phyloP scores from a whole-genome alignment of 1,140 invertebrate species.

The Saccostrea echinata region DNA sequence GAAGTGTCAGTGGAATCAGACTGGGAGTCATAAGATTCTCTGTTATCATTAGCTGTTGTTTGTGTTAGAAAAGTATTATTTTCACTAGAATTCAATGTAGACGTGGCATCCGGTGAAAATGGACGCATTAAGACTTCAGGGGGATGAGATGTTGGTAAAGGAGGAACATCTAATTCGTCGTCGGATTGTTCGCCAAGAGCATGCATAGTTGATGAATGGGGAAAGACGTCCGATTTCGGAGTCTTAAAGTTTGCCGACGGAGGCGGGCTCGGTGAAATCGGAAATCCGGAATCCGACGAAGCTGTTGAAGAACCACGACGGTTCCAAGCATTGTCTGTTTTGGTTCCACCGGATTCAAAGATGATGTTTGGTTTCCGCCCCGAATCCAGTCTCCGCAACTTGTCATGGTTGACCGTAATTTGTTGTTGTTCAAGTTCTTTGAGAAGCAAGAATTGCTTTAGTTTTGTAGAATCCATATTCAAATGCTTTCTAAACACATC shows the following conservation, averaged over 20 bases:
- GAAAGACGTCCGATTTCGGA: background rate
- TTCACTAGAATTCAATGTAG: background rate
- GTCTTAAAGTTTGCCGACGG: background rate
- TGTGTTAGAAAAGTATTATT: background rate
- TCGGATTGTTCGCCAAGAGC: background rate
- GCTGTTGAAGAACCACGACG: background rate
- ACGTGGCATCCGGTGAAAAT: background rate
- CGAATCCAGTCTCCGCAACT: constrained; percentile 10
- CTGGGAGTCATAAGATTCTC: background rate
- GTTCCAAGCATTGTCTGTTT: background rate
- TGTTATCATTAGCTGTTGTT: background rate
- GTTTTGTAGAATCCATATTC: constrained; percentile 20
- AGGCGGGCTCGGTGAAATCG: constrained; percentile 9
- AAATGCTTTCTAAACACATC: background rate
- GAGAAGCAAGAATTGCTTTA: constrained; percentile 18
- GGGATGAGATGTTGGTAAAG: background rate
- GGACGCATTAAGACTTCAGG: background rate
- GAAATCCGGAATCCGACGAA: constrained; percentile 36
- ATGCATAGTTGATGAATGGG: background rate
- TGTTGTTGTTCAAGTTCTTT: constrained; percentile 32
- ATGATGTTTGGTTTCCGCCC: constrained; percentile 6
- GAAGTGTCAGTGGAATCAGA: background rate
- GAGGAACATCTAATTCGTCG: background rate
- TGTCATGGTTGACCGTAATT: background rate
- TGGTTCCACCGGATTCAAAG: background rate